Evolutionary conservation across 2,888 invertebrate genomes (phyloP), one percentile per base, ranked within the genome.

Genomic region (Macrostomum cliftonense): DNA sequence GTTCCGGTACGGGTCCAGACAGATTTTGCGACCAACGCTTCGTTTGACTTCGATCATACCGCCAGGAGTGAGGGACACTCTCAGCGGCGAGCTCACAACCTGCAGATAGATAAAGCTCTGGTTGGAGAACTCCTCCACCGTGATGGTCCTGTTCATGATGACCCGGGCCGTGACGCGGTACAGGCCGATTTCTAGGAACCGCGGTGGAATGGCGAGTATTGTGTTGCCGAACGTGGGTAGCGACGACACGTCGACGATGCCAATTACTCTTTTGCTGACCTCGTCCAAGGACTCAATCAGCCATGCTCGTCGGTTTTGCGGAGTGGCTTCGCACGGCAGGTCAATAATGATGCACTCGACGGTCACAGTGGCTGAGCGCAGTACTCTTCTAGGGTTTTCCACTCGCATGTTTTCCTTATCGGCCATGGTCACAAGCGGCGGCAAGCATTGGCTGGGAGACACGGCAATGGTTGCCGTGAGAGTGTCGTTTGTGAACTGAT

Each of bases 81-180:
- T 57, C 16, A 71, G 57, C 9, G 62, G 63, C 11, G 67, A 62
- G 49, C 58, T 56, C 0, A 55, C 55, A 1, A 69, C 52, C 47
- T 57, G 52, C 4, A 67, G 53, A 54, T 55, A 66, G 1, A 64
- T 64, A 39, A 43, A 42, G 1, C 55, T 56, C 12, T n/a, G 37
- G 7, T 53, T 49, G 13, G 42, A 50, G 43, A 61, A 59, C 11
- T 45, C 45, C 11, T 47, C 54, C 2, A 45, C 53, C 9, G 19
- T 52, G 36, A 50, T 52, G 47, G 43, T 19, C 45, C 53, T 46
- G 46, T 52, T 53, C 62, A 70, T 64, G 13, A 57, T 54, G 36
- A 71, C 62, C 4, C 50, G 60, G 54, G 63, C 67, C 4, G 52
- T 53, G 28, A 66, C 52, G 44, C 58, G 59, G 58, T 69, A 70